Percentiles rank a stretch among this genome's conserved stretches.
Evolutionary conservation across 1,140 invertebrate genomes (phyloP).

Genomic region (Drosophila equinoxialis): DNA sequence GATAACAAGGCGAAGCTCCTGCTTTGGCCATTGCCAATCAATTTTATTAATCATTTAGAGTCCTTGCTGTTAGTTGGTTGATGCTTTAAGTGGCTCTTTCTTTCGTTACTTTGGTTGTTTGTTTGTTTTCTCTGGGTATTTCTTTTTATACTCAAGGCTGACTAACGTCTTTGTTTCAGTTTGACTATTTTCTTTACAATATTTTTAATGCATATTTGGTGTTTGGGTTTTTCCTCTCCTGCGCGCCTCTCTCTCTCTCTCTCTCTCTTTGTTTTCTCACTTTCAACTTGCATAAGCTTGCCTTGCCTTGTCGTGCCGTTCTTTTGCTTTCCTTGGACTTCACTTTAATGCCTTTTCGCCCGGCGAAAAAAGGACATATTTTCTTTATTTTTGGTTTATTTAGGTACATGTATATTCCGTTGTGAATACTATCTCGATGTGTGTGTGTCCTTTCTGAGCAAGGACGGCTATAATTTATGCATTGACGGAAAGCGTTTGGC

Average conservation of each 20-base stretch:
- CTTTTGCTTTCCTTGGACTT: slow-evolving; percentile 10
- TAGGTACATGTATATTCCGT: slow-evolving; percentile 77
- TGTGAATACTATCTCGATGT: slow-evolving; percentile 37
- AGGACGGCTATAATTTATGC: slow-evolving; percentile 51
- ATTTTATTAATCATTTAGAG: slow-evolving; percentile 64
- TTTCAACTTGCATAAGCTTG: slow-evolving; percentile 16
- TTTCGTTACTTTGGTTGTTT: slow-evolving; percentile 60
- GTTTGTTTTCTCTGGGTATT: slow-evolving; percentile 47
- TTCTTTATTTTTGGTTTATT: slow-evolving; percentile 70
- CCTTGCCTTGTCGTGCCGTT: background rate
- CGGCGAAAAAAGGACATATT: slow-evolving; percentile 62
- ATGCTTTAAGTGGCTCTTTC: slow-evolving; percentile 52
- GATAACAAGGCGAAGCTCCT: slow-evolving; percentile 55
- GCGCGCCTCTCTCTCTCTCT: slow-evolving; percentile 33
- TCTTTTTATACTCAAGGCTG: slow-evolving; percentile 3
- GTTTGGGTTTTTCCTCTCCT: slow-evolving; percentile 34
- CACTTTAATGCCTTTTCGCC: slow-evolving; percentile 54
- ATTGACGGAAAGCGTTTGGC: slow-evolving; percentile 40
- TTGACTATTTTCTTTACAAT: slow-evolving; percentile 31
- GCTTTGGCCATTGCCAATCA: slow-evolving; percentile 57
- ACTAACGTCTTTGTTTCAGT: background rate
- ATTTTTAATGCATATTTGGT: slow-evolving; percentile 75
- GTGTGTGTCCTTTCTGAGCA: slow-evolving; percentile 44
- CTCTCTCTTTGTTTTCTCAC: slow-evolving; percentile 45
- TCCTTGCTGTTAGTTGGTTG: slow-evolving; percentile 11